Evolutionary conservation across 2,797 vertebrate species (phyloP), one percentile per base, ranked within the genome.

Genomic region (Alauda arvensis): DNA sequence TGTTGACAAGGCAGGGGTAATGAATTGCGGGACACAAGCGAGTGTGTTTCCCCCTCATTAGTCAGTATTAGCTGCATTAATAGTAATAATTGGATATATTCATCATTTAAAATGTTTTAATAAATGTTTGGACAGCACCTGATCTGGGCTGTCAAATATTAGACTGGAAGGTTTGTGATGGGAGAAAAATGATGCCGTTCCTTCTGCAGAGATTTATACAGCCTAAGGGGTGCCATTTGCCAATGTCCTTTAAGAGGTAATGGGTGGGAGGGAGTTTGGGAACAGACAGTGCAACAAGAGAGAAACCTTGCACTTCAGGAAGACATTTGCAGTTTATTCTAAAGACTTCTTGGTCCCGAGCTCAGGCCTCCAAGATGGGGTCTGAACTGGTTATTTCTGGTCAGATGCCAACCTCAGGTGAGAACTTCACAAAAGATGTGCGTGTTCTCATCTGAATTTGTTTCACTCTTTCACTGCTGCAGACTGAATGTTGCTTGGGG

Each of bases 1-100:
- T 98, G 97, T 98, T 98, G 97, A 98, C 97, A 98, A 97, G 97
- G 96, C 97, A 97, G 95, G 95, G 97, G 97, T 98, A 97, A 98
- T 98, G 97, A 97, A 98, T 98, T 97, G 97, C 56, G 83, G 97
- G 96, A 96, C 96, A 97, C 95, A 93, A 92, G 96, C 95, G 95
- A 94, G 92, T 83, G 78, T 94, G 95, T 97, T 97, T 97, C 97
- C 95, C 96, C 97, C 97, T 97, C 97, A 97, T 98, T 97, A 98
- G 97, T 98, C 97, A 97, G 97, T 97, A 98, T 98, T 98, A 98
- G 97, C 97, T 97, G 96, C 97, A 97, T 97, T 98, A 98, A 98
- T 98, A 98, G 97, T 97, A 97, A 98, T 98, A 98, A 98, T 98
- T 98, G 97, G 96, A 97, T 97, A 97, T 97, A 98, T 98, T 97